Base-by-base conservation (phyloP, 2,113 vertebrate species). In the Felis chaus region DNA sequence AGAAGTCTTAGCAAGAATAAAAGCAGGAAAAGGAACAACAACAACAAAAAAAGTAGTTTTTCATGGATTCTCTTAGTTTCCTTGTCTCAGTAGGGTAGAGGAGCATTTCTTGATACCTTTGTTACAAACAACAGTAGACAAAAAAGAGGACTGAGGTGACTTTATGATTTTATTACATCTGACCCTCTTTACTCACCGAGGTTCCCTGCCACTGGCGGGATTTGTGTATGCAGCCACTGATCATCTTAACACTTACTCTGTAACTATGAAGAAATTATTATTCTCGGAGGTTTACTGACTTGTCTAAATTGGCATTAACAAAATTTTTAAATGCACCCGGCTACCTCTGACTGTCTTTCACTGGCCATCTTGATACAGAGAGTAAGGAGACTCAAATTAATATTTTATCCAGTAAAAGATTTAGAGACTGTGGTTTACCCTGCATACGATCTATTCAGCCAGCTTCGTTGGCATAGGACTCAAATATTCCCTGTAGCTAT, bases 401-500 rank as follows among this genome's bases (percentile, higher is more conserved):
- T 96, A 85, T 96, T 96, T 95, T 94, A 92, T 68, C 45, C 90
- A 57, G 66, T 36, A 81, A 76, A 97, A 95, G 84, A 95, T 88
- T 97, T 95, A 92, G 79, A 50, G 81, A 96, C 69, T 94, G 11
- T 48, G 82, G 21, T 93, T 96, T 92, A 61, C 65, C 57, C 19
- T 81, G 78, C 73, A 82, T 92, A 84, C 92, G 97, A 96, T 96
- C 81, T 96, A 65, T 96, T 97, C 92, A 86, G 88, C 48, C 16
- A 95, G 4, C 1, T 65, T 96, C 71, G 25, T 89, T 94, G 95
- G 48, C 66, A 73, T 21, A 91, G 94, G 87, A 90, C 90, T 96
- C 82, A 85, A 93, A 39, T 55, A 89, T 96, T 98, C 68, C 97
- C 39, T 57, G 4, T 95, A 55, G 89, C 81, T 92, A 41, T 84